Evolutionary conservation across 2,888 invertebrate genomes (phyloP).

Genomic region (Apeira syringaria): DNA sequence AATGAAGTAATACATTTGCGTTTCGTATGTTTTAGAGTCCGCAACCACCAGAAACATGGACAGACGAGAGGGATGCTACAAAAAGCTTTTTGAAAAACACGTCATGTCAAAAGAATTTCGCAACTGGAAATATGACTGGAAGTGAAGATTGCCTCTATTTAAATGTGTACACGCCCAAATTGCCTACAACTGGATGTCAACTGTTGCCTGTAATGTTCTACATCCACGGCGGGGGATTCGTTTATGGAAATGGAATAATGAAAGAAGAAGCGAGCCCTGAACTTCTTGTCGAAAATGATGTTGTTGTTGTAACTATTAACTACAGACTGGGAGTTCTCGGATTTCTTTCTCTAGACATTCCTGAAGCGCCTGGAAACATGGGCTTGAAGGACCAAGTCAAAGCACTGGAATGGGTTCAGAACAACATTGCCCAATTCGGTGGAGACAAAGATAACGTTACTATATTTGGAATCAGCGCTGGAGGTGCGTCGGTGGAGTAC

Average conservation of each 20-base stretch:
- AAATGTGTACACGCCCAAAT: slow-evolving; percentile 57
- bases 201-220: slow-evolving; percentile 54
- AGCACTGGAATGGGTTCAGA: slow-evolving; percentile 59
- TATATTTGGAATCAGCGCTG: slow-evolving; percentile 56
- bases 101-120: slow-evolving; percentile 40
- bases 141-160: slow-evolving; percentile 66
- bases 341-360: slow-evolving; percentile 56
- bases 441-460: slow-evolving; percentile 58
- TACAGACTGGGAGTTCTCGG: slow-evolving; percentile 66
- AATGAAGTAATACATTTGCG: too few species aligned
- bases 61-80: slow-evolving; percentile 73
- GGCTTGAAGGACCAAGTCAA: slow-evolving; percentile 61
- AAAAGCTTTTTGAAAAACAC: slow-evolving; percentile 46
- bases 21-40: slow-evolving; percentile 50
- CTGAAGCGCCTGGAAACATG: slow-evolving; percentile 61
- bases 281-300: slow-evolving; percentile 54
- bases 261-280: slow-evolving; percentile 55
- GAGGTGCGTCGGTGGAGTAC: slow-evolving; percentile 53
- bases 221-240: slow-evolving; percentile 68
- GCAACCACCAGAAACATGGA: slow-evolving; percentile 59
- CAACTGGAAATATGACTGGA: slow-evolving; percentile 35
- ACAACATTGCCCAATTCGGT: slow-evolving; percentile 53
- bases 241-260: slow-evolving; percentile 50
- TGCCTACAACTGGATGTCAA: slow-evolving; percentile 31
- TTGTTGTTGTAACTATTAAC: slow-evolving; percentile 64